Conservation (phyloP, 2,888 invertebrate genomes). For the Calameuta pallipes region DNA sequence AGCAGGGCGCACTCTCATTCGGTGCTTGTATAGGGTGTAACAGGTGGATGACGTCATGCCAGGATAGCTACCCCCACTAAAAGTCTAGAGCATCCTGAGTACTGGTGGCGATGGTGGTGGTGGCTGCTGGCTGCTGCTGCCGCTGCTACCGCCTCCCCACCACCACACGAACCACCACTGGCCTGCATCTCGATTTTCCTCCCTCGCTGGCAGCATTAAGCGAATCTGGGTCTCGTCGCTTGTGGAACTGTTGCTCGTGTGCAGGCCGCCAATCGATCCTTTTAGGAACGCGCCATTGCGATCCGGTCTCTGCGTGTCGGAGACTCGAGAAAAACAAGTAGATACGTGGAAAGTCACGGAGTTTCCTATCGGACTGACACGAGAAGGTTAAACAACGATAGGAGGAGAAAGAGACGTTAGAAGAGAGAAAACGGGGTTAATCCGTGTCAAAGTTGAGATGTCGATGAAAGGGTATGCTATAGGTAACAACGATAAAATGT, state of each 20-base stretch:
- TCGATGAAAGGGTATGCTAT: neutral
- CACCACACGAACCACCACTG: conserved; percentile 20
- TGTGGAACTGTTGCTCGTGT: neutral
- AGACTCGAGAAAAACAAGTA: too few species aligned
- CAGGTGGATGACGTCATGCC: conserved; percentile 61
- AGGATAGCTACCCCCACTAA: conserved; percentile 34
- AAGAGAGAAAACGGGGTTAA: too few species aligned
- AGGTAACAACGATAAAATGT: conserved; percentile 24
- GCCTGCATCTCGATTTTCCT: conserved; percentile 25
- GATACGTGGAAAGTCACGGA: too few species aligned
- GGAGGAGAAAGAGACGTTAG: too few species aligned
- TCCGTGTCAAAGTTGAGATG: too few species aligned
- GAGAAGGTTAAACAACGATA: too few species aligned
- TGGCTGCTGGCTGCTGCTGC: conserved; percentile 9
- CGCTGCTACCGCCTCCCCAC: neutral
- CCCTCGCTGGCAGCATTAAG: conserved; percentile 1
- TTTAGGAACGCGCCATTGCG: too few species aligned
- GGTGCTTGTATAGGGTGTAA: conserved; percentile 49
- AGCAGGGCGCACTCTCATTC: neutral
- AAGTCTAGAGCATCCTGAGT: conserved; percentile 4
- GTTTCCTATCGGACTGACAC: too few species aligned
- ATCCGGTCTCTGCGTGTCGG: too few species aligned
- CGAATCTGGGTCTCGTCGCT: neutral
- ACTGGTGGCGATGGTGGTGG: conserved; percentile 17
- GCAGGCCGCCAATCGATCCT: too few species aligned